Evolutionary conservation across 2,888 invertebrate species (phyloP).

Genomic region (Phanerotoma sp.): DNA sequence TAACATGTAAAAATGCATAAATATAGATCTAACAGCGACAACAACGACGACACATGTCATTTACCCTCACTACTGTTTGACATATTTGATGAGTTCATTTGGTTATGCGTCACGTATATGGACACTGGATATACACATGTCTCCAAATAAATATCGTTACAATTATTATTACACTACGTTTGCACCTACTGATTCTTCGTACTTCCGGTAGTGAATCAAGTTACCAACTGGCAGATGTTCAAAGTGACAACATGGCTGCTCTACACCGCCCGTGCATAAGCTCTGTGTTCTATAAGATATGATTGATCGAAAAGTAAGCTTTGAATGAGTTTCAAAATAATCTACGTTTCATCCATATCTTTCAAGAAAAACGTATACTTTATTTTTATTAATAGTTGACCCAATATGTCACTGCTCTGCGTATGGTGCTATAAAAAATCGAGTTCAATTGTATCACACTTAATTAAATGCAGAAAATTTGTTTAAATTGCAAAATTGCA

Average conservation of each 20-base stretch:
- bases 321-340: neutral
- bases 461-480: too few species aligned
- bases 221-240: constrained; percentile 42
- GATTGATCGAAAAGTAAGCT: constrained; percentile 22
- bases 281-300: constrained; percentile 6
- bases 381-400: neutral
- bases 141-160: too few species aligned
- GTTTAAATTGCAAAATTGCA: too few species aligned
- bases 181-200: constrained; percentile 4
- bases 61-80: neutral
- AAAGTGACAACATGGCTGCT: constrained; percentile 45
- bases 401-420: too few species aligned
- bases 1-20: too few species aligned
- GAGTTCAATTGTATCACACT: too few species aligned
- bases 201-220: constrained; percentile 21
- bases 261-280: constrained; percentile 9
- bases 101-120: constrained; percentile 5
- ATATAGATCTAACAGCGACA: too few species aligned
- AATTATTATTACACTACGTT: neutral
- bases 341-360: neutral
- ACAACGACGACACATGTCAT: neutral
- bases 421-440: too few species aligned
- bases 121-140: neutral
- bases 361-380: neutral
- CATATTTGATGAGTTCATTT: constrained; percentile 1